Percentiles rank a stretch among this genome's conserved stretches.
Evolutionary conservation across 2,113 vertebrate species (phyloP).

Genomic region (Vidua macroura): DNA sequence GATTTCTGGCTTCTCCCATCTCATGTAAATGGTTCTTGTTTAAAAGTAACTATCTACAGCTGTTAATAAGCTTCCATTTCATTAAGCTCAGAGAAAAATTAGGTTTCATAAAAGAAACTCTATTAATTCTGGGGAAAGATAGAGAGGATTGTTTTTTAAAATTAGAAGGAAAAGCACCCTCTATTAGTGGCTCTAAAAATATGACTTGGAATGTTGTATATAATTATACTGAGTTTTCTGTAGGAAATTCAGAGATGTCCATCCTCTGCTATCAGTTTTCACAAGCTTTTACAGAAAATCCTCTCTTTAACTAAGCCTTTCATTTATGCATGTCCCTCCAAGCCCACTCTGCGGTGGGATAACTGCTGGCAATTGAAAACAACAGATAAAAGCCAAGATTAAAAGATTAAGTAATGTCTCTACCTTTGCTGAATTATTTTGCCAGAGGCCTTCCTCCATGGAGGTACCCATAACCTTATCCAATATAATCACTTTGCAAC

Average conservation of each 20-base stretch:
- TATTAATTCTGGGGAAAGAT: neutral
- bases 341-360: neutral
- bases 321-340: neutral
- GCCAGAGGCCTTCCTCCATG: constrained; percentile 41
- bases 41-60: neutral
- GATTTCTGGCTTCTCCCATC: constrained; percentile 4
- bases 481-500: constrained; percentile 47
- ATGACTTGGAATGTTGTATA: neutral
- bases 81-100: neutral
- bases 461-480: constrained; percentile 52
- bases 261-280: neutral
- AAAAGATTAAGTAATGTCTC: constrained; percentile 24
- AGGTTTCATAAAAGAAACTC: neutral
- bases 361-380: constrained; percentile 17
- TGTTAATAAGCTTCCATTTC: neutral
- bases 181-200: constrained; percentile 13
- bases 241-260: constrained; percentile 8
- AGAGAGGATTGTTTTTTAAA: neutral
- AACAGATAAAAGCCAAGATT: constrained; percentile 23
- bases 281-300: constrained; percentile 53
- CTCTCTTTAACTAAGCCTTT: constrained; percentile 39
- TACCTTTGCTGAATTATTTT: constrained; percentile 30
- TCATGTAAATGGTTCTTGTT: neutral
- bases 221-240: neutral
- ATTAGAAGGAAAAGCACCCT: neutral